phyloP scores from a whole-genome alignment of 2,113 vertebrate species.

The Channa maculata region DNA sequence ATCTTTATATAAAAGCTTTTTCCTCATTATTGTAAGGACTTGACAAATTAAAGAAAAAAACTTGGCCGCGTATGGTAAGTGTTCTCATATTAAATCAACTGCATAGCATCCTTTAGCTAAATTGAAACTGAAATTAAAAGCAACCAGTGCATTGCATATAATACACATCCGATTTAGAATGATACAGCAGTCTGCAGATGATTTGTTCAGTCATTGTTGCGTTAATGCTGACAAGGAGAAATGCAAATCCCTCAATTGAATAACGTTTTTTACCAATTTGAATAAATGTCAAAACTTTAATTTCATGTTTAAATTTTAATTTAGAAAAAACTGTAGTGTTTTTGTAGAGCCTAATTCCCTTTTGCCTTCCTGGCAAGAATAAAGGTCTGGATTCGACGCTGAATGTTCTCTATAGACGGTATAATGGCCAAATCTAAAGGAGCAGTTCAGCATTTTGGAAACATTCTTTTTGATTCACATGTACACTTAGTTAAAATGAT shows the following conservation, averaged over 20 bases:
- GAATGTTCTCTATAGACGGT: not conserved
- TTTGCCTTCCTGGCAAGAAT: too few relatives aligned
- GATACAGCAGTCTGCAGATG: too few relatives aligned
- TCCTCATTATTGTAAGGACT: constrained; percentile 8
- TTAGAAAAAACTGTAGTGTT: not conserved
- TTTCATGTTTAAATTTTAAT: not conserved
- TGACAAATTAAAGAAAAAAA: constrained; percentile 20
- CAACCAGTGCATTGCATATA: not conserved
- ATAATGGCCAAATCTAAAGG: not conserved
- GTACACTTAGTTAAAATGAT: too few relatives aligned
- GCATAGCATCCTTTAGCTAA: not conserved
- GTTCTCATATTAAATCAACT: constrained; percentile 24
- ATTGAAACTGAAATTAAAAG: not conserved
- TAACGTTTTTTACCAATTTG: too few relatives aligned
- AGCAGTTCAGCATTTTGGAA: not conserved
- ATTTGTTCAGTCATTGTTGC: too few relatives aligned
- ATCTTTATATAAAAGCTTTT: constrained; percentile 4
- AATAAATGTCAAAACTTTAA: too few relatives aligned
- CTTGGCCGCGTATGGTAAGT: not conserved
- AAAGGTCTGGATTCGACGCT: not conserved
- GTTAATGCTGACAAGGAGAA: too few relatives aligned
- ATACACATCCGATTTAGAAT: not conserved
- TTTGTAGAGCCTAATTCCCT: not conserved
- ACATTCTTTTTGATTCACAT: not conserved
- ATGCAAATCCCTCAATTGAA: not conserved